Base-by-base conservation (phyloP, 2,113 vertebrate species). In the Seriola rivoliana region DNA sequence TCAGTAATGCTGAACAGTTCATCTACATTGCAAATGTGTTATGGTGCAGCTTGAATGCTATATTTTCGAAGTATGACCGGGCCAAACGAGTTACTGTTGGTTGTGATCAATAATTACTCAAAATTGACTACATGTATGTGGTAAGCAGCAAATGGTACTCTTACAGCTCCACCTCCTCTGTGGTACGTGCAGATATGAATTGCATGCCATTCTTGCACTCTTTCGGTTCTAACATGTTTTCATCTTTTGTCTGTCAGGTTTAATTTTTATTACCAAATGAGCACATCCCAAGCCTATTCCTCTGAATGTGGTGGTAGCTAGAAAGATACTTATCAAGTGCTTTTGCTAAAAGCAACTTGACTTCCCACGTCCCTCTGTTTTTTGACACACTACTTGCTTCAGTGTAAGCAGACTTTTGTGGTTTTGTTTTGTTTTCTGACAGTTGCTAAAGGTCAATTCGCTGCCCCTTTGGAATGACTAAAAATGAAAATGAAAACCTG, bases 1-100 rank as follows among this genome's bases (percentile, higher is more conserved):
- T 75, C 78, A 69, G 14, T 48, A 23, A 48, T 71, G 80, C 76
- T 85, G 42, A 81, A 36, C 72, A 23, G 3, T 29, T 69, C 4
- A 59, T 80, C 11, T 29, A 19, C 23, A 13, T 1, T 74, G 36
- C 5, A 3, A 29, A 14, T 44, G 21, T 59, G 23, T 55, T 2
- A 29, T 9, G 36, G 44, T 59, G 40, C 38, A 36, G 17, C 16
- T 9, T 57, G 25, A 59, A 10, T 55, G 58, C 44, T 36, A 8
- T 11, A 14, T 70, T 64, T 71, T 65, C 57, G 23, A 42, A 50
- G 32, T 60, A 0, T 34, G 0, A 55, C 23, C 42, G 9, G 16
- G 36, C 23, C 42, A 42, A 12, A 16, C 6, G 4, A 8, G 16
- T 65, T 62, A 17, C 19, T 44, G 16, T 36, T 42, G 1, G 7